phyloP scores from a whole-genome alignment of 2,888 invertebrate species.

The Amiota communis region DNA sequence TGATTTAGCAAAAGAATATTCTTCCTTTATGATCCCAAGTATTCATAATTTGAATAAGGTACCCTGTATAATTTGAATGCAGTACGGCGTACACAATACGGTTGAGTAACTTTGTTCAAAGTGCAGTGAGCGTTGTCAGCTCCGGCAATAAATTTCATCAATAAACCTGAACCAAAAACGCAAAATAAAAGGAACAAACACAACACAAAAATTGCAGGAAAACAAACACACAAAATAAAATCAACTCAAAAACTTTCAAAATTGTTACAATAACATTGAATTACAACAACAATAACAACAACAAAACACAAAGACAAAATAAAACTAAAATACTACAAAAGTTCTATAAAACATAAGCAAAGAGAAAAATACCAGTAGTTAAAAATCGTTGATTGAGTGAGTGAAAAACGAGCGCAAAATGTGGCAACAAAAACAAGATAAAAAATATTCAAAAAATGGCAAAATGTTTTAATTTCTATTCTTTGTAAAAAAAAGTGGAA shows the following conservation, averaged over 20 bases:
- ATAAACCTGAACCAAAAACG: constrained; percentile 46
- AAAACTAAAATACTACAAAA: neutral
- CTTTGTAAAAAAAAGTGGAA: neutral
- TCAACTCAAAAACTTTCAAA: constrained; percentile 5
- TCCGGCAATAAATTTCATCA: constrained; percentile 53
- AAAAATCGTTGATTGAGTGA: constrained; percentile 12
- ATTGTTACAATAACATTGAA: constrained; percentile 1
- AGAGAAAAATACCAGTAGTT: neutral
- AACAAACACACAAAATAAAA: constrained; percentile 20
- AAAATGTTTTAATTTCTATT: neutral
- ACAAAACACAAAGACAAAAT: neutral
- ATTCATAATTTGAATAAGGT: no score
- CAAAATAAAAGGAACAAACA: constrained; percentile 21
- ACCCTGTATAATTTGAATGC: no score
- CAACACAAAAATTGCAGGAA: constrained; percentile 35
- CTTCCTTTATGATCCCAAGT: no score
- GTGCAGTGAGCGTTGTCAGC: constrained; percentile 11
- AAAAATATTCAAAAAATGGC: neutral
- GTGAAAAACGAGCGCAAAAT: constrained; percentile 9
- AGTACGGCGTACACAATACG: neutral
- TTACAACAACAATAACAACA: constrained; percentile 9
- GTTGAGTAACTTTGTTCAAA: neutral
- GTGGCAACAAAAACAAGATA: neutral
- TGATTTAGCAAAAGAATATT: no score
- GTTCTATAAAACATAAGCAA: neutral